These are phyloP conservation scores for Lithobates sylvaticus DNA, from an alignment of 2,797 vertebrate species.

Conservation along the genomic window DNA sequence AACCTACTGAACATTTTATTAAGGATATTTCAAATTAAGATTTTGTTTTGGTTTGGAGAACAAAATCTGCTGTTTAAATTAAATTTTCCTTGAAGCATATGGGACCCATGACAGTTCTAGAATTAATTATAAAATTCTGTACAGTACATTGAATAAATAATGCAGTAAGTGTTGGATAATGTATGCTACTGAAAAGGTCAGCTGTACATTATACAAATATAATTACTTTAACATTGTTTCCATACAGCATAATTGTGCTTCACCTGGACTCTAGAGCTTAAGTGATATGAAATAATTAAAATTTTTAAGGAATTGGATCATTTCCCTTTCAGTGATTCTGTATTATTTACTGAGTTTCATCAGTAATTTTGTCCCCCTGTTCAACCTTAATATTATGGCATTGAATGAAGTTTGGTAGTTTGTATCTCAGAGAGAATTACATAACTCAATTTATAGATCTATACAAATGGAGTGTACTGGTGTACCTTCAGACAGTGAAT, in stretches of 20 bases:
- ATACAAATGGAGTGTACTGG: not conserved
- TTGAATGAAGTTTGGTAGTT: not conserved
- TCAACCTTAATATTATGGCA: slow-evolving; percentile 1
- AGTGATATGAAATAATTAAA: not conserved
- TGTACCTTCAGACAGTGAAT: not conserved
- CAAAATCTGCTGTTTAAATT: not conserved
- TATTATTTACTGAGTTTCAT: not conserved
- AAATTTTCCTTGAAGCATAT: slow-evolving; percentile 21
- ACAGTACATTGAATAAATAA: slow-evolving; percentile 23
- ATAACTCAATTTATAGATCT: slow-evolving; percentile 16
- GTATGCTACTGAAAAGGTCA: slow-evolving; percentile 28
- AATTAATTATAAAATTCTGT: slow-evolving; percentile 13
- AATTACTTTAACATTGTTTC: slow-evolving; percentile 19
- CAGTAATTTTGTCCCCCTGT: not conserved
- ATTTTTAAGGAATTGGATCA: not conserved
- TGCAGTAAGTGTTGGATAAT: slow-evolving; percentile 25
- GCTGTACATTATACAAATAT: slow-evolving; percentile 19
- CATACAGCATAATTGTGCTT: slow-evolving; percentile 31
- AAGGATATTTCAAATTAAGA: not conserved
- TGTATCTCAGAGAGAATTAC: not conserved
- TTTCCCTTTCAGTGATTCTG: not conserved
- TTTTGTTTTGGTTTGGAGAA: not conserved
- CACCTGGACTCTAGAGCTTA: not conserved
- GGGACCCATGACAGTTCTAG: slow-evolving; percentile 2
- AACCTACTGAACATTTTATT: not conserved